Percentiles rank a stretch among this genome's conserved stretches.
Evolutionary conservation across 2,888 invertebrate species (phyloP).

Genomic region (Arctia plantaginis): DNA sequence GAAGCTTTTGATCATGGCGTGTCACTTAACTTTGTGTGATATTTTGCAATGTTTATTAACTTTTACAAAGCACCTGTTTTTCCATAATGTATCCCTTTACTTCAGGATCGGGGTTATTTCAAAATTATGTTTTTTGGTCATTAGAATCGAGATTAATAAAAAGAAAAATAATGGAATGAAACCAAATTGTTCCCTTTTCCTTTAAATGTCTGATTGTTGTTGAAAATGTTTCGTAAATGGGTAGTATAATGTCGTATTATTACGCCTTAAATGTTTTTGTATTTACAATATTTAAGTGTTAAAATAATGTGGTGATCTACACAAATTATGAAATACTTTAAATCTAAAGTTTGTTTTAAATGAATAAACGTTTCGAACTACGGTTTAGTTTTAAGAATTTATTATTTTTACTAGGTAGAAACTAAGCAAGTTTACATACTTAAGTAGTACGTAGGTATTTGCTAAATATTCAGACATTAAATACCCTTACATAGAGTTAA

Average conservation of each 20-base stretch:
- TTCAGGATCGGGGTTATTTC: neutral
- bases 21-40: conserved; percentile 38
- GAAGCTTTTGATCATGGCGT: conserved; percentile 42
- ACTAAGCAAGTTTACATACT: neutral
- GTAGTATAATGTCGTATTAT: conserved; percentile 39
- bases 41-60: conserved; percentile 33
- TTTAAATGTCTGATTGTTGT: conserved; percentile 23
- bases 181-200: conserved; percentile 31
- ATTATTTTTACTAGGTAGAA: neutral
- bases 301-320: neutral
- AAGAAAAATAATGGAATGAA: conserved; percentile 23
- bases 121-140: neutral
- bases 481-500: too few species aligned
- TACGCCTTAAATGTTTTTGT: conserved; percentile 32
- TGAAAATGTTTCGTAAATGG: conserved; percentile 38
- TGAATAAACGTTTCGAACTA: too few species aligned
- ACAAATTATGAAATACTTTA: neutral
- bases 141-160: neutral
- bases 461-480: neutral
- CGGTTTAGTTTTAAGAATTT: too few species aligned
- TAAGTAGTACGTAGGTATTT: too few species aligned
- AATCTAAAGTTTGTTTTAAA: too few species aligned
- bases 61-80: conserved; percentile 7
- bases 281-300: conserved; percentile 42
- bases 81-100: neutral